Base-by-base conservation (phyloP, 2,888 invertebrate species). In the Oscheius onirici region DNA sequence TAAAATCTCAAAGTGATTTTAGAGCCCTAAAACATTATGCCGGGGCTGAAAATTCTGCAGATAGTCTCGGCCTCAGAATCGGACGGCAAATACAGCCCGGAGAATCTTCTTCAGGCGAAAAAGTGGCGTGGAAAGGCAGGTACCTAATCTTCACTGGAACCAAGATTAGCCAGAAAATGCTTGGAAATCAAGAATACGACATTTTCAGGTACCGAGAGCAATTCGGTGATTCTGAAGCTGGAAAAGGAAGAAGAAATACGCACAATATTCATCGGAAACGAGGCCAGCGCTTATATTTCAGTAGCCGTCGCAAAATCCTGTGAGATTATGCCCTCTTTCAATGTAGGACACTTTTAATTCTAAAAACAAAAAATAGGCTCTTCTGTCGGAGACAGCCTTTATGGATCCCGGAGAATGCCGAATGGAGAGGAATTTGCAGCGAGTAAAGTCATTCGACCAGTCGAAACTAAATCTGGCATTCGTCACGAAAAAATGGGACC, bases 261-360 rank as follows among this genome's bases (percentile, higher is more conserved):
- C 20, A 26, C 26, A 3, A 51, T 66, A 5, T 51, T 51, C 34
- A 66, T 66, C 20, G 66, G 66, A 28, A 66, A 66, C 41, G 66
- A 51, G 40, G 41, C 20, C 10, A 66, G 52, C 22, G 66, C 66
- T 22, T 54, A 44, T 15, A 52, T 66, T 54, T 43, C 41, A 11
- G 46, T 66, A 15, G 40, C 41, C 1, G 66, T 66, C n/a, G 66
- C 40, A 17, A 51, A 52, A 17, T 66, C 66, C 11, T 66, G 66
- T 28, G 52, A 66, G 40, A n/a, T 28, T 1, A 66, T 44, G 20
- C 66, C 54, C 6, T 3, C 22, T n/a, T 66, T 41, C 54, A 44
- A 43, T 28, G 66, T 52, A 41, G 28, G 52, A 0, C 15, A 8
- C 20, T 52, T 20, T 17, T 49, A 15, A 1, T 49, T 46, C 13